Evolutionary conservation across 2,797 vertebrate genomes (phyloP).

Genomic region (Acipenser ruthenus): DNA sequence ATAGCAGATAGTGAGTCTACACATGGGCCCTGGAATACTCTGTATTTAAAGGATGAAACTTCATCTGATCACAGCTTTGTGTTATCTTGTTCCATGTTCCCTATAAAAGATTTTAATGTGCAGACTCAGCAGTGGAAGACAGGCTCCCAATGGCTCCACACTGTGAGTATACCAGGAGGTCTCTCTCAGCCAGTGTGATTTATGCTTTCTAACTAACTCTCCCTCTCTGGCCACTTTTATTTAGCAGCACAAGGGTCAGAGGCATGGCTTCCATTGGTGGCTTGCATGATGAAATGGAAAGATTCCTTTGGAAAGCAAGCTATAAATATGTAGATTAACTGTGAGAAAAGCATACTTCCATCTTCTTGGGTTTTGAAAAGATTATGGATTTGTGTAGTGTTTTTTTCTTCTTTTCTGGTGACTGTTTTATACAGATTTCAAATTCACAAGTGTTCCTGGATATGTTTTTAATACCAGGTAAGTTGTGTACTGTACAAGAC

Average conservation of each 20-base stretch:
- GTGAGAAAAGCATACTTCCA: slow-evolving; percentile 14
- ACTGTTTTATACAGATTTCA: no score
- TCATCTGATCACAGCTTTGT: slow-evolving; percentile 8
- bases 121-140: slow-evolving; percentile 36
- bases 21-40: no score
- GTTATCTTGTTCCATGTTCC: slow-evolving; percentile 30
- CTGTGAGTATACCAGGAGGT: slow-evolving; percentile 50
- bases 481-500: no score
- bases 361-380: neutral
- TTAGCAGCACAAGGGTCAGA: slow-evolving; percentile 50
- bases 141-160: slow-evolving; percentile 27
- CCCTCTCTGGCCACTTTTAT: slow-evolving; percentile 50
- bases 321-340: slow-evolving; percentile 25
- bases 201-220: slow-evolving; percentile 32
- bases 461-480: no score
- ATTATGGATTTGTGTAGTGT: neutral
- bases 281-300: slow-evolving; percentile 47
- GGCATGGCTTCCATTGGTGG: slow-evolving; percentile 48
- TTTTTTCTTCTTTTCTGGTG: neutral
- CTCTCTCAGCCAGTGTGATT: slow-evolving; percentile 49
- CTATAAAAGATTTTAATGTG: slow-evolving; percentile 40
- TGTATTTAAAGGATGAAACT: slow-evolving; percentile 8
- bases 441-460: no score
- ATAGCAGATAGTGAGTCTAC: no score
- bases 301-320: slow-evolving; percentile 44